Evolutionary conservation across 37 sponge, comb jelly and placozoan genomes (phyloP), one percentile per base, ranked within the genome.

Genomic region (Ephydatia muelleri): DNA sequence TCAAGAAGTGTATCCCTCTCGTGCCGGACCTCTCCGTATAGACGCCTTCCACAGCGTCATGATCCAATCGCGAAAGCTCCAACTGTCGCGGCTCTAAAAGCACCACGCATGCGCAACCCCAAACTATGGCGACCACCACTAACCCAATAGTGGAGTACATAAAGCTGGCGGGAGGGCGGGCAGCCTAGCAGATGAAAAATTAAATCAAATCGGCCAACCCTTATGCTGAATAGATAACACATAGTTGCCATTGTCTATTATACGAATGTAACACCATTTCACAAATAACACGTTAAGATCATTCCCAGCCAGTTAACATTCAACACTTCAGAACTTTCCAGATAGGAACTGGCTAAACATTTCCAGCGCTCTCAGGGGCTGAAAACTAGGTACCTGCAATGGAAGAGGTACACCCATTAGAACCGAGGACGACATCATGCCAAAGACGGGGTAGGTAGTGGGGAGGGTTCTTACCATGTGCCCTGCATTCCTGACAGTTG

Each of bases 401-500:
- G 36, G 19, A 35, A 37, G 35, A 28, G 43, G 32, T 3, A 21
- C 8, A n/a, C 28, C 70, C 5, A 9, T 68, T 29, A 32, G 5
- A n/a, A n/a, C n/a, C n/a, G n/a, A n/a, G n/a, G n/a, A n/a, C n/a
- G 71, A 23, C 29, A 31, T 23, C 22, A 70, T 11, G 71, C n/a
- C 30, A 70, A 9, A 19, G 9, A 19, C 71, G 25, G 11, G 25
- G 9, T 70, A 23, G 71, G 12, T 16, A 19, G n/a, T n/a, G n/a
- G n/a, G n/a, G n/a, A 21, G 57, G 1, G 16, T 8, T 9, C 82
- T 70, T 29, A 87, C 91, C 86, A 88, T 88, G 87, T 91, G 91
- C 1, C 91, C 91, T 39, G 91, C 80, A 2, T 83, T 87, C 25
- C 75, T 48, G 28, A 91, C 87, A 26, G 91, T 91, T n/a, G 85